Conservation (phyloP, 1,140 invertebrate genomes). For the Drosophila sechellia region DNA sequence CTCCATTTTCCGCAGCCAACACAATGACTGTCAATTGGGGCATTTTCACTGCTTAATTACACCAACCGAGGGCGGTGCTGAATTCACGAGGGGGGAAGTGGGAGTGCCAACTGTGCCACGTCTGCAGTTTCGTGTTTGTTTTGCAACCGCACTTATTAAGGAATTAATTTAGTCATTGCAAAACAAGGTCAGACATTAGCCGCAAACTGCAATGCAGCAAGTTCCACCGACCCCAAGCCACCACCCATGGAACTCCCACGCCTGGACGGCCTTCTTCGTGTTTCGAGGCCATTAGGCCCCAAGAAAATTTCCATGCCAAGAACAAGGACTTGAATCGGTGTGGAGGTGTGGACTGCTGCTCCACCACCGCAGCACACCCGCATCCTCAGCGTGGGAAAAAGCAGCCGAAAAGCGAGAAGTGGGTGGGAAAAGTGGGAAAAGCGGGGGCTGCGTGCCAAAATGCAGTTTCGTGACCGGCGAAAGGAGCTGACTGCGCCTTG, state of each 20-base stretch:
- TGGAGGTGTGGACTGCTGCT: constrained; percentile 7
- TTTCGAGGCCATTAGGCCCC: constrained; percentile 65
- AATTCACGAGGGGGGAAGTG: not conserved
- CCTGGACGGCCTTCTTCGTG: constrained; percentile 58
- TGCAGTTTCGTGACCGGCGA: constrained; percentile 71
- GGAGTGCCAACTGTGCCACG: constrained; percentile 60
- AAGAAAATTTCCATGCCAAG: constrained; percentile 73
- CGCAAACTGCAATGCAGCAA: constrained; percentile 82
- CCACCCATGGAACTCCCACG: constrained; percentile 49
- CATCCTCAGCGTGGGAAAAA: constrained; percentile 70
- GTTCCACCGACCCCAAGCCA: constrained; percentile 22
- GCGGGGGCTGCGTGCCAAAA: constrained; percentile 68
- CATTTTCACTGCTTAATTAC: constrained; percentile 75
- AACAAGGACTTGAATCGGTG: constrained; percentile 24
- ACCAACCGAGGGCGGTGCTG: constrained; percentile 9
- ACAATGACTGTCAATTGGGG: constrained; percentile 77
- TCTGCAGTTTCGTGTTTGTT: constrained; percentile 73
- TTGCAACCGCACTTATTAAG: constrained; percentile 73
- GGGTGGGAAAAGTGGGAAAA: constrained; percentile 11
- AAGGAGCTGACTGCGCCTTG: constrained; percentile 49
- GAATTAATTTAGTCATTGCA: constrained; percentile 82
- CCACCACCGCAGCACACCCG: constrained; percentile 12
- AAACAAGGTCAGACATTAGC: constrained; percentile 84
- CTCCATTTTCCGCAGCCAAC: constrained; percentile 41
- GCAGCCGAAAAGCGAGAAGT: constrained; percentile 55